Evolutionary conservation across 2,888 invertebrate genomes (phyloP).

Genomic region (Vannuccia rotundouncinata): DNA sequence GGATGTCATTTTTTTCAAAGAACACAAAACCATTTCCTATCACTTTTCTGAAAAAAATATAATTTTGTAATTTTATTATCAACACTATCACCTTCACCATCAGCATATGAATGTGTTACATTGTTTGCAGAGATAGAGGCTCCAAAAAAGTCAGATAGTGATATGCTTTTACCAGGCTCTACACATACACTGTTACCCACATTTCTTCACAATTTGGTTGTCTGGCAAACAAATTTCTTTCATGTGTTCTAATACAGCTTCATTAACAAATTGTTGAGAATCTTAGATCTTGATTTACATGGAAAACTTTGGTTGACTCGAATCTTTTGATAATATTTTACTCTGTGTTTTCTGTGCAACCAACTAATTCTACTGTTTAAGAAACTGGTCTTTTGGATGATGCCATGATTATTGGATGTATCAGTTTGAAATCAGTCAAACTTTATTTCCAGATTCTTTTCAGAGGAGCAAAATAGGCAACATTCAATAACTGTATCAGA

Average conservation of each 20-base stretch:
- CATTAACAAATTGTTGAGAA: neutral
- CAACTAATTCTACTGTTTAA: neutral
- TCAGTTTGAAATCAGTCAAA: slow-evolving; percentile 34
- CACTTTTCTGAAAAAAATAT: neutral
- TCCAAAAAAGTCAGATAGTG: neutral
- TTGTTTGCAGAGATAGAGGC: neutral
- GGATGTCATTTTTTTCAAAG: neutral
- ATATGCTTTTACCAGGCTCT: neutral
- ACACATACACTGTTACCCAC: neutral
- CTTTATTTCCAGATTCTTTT: slow-evolving; percentile 41
- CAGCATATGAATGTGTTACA: neutral
- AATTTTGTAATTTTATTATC: neutral
- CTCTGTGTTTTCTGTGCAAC: neutral
- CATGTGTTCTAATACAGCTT: neutral
- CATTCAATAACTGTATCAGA: slow-evolving; percentile 45
- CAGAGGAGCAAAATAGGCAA: neutral
- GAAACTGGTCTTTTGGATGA: neutral
- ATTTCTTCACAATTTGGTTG: neutral
- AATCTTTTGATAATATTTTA: slow-evolving; percentile 30
- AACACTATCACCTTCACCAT: neutral
- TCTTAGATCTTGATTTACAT: slow-evolving; percentile 16
- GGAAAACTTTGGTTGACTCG: slow-evolving; percentile 34
- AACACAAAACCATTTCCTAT: neutral
- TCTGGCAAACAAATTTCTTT: neutral
- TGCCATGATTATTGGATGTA: neutral